phyloP scores from a whole-genome alignment of 1,140 invertebrate species.

The Phenacoccus solenopsis region DNA sequence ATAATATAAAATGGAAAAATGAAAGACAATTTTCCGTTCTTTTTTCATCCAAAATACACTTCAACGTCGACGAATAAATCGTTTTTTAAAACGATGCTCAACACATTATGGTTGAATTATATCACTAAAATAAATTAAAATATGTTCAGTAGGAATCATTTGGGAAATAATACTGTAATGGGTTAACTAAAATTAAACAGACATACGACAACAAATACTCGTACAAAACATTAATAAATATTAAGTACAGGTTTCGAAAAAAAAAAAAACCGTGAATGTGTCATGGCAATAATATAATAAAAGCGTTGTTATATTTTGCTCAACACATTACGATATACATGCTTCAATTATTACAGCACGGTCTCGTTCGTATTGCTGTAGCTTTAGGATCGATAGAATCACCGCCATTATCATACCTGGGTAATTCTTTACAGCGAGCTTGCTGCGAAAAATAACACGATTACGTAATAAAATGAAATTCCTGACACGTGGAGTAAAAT shows the following conservation, averaged over 20 bases:
- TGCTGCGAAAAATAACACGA: background rate
- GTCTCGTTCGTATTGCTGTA: background rate
- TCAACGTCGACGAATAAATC: no score
- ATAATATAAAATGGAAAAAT: no score
- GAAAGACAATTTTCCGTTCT: no score
- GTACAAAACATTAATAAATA: background rate
- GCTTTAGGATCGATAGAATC: background rate
- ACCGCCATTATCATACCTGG: background rate
- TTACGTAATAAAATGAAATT: background rate
- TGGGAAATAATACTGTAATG: background rate
- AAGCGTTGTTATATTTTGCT: background rate
- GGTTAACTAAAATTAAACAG: background rate
- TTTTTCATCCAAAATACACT: no score
- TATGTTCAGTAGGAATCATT: background rate
- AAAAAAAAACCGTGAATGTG: background rate
- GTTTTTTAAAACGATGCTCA: no score
- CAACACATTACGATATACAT: background rate
- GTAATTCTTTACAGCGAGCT: conserved; percentile 8
- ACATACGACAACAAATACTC: background rate
- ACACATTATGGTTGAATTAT: no score
- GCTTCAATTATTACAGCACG: conserved; percentile 6
- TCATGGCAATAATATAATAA: conserved; percentile 3
- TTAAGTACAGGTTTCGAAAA: background rate
- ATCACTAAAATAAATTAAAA: background rate
- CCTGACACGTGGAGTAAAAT: background rate